Conservation (phyloP, 2,888 invertebrate genomes). For the Glaucopsyche alexis region DNA sequence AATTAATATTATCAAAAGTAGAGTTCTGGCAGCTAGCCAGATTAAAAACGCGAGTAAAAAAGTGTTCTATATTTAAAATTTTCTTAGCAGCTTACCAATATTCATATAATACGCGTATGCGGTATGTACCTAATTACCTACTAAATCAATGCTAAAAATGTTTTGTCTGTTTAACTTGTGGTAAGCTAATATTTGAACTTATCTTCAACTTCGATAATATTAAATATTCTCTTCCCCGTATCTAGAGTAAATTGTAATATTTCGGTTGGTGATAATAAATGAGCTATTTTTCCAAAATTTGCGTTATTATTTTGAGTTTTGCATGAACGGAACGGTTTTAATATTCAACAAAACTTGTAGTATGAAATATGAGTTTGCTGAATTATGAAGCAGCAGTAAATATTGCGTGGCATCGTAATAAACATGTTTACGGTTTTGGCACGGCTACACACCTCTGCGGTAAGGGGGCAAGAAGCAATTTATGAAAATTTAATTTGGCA, state of each 20-base stretch:
- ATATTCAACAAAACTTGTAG: neutral
- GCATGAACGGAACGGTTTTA: neutral
- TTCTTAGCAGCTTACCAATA: neutral
- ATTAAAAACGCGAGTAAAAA: constrained; percentile 18
- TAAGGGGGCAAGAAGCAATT: constrained; percentile 2
- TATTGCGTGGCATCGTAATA: constrained; percentile 6
- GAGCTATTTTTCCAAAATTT: neutral
- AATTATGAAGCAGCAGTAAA: constrained; percentile 3
- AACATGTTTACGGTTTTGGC: constrained; percentile 21
- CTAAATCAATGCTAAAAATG: constrained; percentile 11
- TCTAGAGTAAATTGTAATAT: neutral
- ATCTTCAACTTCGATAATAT: neutral
- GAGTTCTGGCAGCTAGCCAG: constrained; percentile 48
- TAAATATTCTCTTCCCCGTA: neutral
- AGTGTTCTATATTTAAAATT: constrained; percentile 27
- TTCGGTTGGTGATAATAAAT: neutral
- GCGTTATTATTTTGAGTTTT: neutral
- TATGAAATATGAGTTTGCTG: neutral
- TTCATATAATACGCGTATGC: neutral
- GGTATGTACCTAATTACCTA: too few species aligned
- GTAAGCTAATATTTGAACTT: neutral
- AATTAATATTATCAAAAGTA: constrained; percentile 38
- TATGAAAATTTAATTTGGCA: constrained; percentile 13
- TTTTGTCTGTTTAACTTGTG: neutral
- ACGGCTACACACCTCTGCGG: neutral